These are phyloP conservation scores for Heteronetta atricapilla DNA, from an alignment of 2,113 vertebrate genomes.

Conservation along the genomic window DNA sequence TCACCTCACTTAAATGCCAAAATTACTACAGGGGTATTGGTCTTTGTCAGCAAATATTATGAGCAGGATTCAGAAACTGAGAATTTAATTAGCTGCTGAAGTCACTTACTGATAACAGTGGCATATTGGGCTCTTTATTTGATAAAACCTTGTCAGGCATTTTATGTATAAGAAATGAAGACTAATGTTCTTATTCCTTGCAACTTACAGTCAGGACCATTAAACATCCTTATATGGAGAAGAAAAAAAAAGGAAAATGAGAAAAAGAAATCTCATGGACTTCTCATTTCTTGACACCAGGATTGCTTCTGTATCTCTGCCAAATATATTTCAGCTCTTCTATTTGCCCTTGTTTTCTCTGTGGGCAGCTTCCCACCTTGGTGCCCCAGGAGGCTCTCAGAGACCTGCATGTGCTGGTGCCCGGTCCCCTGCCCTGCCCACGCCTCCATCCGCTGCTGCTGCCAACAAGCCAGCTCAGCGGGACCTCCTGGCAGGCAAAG, in stretches of 20 bases:
- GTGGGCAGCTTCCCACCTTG: not conserved
- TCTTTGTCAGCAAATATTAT: conserved; percentile 60
- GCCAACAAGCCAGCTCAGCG: not conserved
- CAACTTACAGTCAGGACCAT: not conserved
- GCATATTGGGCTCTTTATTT: conserved; percentile 67
- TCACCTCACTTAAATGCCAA: conserved; percentile 12
- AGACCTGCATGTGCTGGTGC: fast-evolving
- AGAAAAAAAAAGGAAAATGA: not conserved
- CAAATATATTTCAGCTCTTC: not conserved
- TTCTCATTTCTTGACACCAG: not conserved
- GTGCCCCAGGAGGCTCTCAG: not conserved
- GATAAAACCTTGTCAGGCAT: conserved; percentile 61
- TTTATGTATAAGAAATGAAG: conserved; percentile 59
- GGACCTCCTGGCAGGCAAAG: not conserved
- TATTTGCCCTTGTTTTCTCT: not conserved
- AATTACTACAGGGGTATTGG: conserved; percentile 36
- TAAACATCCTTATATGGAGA: not conserved
- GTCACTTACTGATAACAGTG: conserved; percentile 60
- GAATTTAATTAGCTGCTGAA: conserved; percentile 71
- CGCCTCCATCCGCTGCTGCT: not conserved
- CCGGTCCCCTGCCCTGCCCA: not conserved
- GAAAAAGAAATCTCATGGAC: not conserved
- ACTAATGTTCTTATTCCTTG: conserved; percentile 51
- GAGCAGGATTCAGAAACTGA: conserved; percentile 52
- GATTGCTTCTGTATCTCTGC: not conserved